These are phyloP conservation scores for Priocnemis perturbator DNA, from an alignment of 2,888 invertebrate genomes.

Conservation along the genomic window DNA sequence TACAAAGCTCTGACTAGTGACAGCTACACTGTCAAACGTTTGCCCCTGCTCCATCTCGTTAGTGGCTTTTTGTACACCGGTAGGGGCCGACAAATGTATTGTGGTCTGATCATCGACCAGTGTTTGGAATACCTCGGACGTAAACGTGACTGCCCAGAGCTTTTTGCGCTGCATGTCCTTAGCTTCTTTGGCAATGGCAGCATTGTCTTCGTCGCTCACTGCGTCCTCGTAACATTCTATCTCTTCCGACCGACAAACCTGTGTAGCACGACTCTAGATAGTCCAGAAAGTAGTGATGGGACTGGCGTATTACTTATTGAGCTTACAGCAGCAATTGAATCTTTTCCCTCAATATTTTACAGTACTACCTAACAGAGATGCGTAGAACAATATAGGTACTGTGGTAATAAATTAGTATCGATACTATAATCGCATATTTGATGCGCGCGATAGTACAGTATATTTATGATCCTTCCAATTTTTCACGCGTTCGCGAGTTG, in stretches of 20 bases:
- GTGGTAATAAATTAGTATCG: not conserved
- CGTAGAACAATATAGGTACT: too few relatives aligned
- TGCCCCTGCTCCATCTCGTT: slow-evolving; percentile 17
- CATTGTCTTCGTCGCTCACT: slow-evolving; percentile 28
- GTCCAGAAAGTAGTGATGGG: slow-evolving; percentile 10
- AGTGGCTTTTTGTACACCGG: slow-evolving; percentile 35
- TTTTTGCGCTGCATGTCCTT: slow-evolving; percentile 61
- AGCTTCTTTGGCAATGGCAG: slow-evolving; percentile 41
- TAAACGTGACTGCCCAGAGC: slow-evolving; percentile 66
- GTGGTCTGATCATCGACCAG: slow-evolving; percentile 66
- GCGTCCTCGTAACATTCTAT: slow-evolving; percentile 51
- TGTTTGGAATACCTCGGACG: slow-evolving; percentile 68
- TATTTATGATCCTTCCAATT: too few relatives aligned
- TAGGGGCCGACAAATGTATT: slow-evolving; percentile 52
- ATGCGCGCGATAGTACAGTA: too few relatives aligned
- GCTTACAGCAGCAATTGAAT: not conserved
- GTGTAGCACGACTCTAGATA: slow-evolving; percentile 30
- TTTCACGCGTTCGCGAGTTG: too few relatives aligned
- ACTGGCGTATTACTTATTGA: slow-evolving; percentile 1
- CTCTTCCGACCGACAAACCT: slow-evolving; percentile 51
- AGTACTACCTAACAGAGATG: too few relatives aligned
- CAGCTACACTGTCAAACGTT: slow-evolving; percentile 20
- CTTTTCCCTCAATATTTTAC: not conserved
- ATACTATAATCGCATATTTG: too few relatives aligned
- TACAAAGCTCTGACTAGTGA: slow-evolving; percentile 25